Percentiles rank a stretch among this genome's conserved stretches.
Conservation (phyloP, 2,797 vertebrate genomes). For the Pseudocheirus occidentalis region DNA sequence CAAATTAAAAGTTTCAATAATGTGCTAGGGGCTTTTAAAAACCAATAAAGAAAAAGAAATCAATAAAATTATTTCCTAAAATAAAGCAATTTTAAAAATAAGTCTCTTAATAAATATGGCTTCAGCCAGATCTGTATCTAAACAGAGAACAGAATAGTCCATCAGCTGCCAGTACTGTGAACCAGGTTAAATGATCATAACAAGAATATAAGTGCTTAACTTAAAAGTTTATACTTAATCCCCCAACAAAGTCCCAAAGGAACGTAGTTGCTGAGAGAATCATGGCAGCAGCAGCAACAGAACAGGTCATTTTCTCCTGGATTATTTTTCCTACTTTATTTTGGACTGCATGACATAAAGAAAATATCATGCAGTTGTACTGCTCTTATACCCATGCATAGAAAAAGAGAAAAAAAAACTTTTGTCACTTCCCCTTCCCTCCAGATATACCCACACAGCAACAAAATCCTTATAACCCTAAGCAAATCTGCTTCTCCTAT, state of each 20-base stretch:
- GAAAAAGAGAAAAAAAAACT: conserved; percentile 13
- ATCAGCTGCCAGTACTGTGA: not conserved
- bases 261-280: not conserved
- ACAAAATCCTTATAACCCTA: conserved; percentile 16
- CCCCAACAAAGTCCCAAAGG: not conserved
- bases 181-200: not conserved
- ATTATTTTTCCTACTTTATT: conserved; percentile 12
- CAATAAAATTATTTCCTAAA: not conserved
- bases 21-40: not conserved
- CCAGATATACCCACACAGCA: not conserved
- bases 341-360: not conserved
- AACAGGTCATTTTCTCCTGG: conserved; percentile 3
- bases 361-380: not conserved
- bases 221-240: not conserved
- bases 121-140: not conserved
- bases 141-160: not conserved
- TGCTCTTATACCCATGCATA: conserved; percentile 23
- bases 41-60: conserved; percentile 11
- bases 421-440: conserved; percentile 12
- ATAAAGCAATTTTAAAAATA: conserved; percentile 21
- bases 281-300: not conserved
- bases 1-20: conserved; percentile 29
- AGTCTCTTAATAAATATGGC: not conserved
- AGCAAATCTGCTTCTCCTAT: conserved; percentile 42
- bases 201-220: conserved; percentile 19